These are phyloP conservation scores for Drosophila flavopinicola DNA, from an alignment of 2,888 invertebrate species.

Conservation along the genomic window DNA sequence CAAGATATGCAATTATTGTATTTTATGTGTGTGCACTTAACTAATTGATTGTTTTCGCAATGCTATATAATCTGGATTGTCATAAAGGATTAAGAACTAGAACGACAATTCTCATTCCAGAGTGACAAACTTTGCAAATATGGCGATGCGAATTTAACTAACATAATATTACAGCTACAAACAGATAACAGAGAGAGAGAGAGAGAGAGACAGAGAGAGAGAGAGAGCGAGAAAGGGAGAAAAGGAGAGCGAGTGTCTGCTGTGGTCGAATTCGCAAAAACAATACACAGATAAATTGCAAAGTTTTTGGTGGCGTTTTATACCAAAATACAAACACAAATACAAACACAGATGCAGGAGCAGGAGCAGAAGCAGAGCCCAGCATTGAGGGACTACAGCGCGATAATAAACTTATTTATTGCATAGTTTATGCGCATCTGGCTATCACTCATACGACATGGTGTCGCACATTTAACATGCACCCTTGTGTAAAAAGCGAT, in stretches of 20 bases:
- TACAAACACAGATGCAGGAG: too few relatives aligned
- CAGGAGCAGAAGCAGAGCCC: too few relatives aligned
- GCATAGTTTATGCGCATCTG: slow-evolving; percentile 77
- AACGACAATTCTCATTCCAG: background rate
- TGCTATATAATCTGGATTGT: slow-evolving; percentile 2
- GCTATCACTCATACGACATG: slow-evolving; percentile 78
- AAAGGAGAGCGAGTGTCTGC: background rate
- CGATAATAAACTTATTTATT: slow-evolving; percentile 82
- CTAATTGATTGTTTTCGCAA: slow-evolving; percentile 4
- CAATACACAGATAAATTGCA: slow-evolving; percentile 28
- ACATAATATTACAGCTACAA: slow-evolving; percentile 1
- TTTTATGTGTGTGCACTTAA: too few relatives aligned
- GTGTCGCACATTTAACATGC: slow-evolving; percentile 71
- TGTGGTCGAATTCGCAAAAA: slow-evolving; percentile 24
- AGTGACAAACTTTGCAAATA: slow-evolving; percentile 6
- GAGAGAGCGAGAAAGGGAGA: background rate
- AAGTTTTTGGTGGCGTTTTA: slow-evolving; percentile 33
- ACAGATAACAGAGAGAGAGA: background rate
- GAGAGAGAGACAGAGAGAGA: background rate
- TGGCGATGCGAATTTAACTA: slow-evolving; percentile 1
- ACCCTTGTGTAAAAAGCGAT: slow-evolving; percentile 74
- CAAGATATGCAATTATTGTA: too few relatives aligned
- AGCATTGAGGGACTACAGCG: slow-evolving; percentile 34
- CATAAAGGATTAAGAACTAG: background rate
- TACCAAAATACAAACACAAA: slow-evolving; percentile 4